Conservation (phyloP, 2,113 vertebrate genomes). For the Macrotis lagotis region DNA sequence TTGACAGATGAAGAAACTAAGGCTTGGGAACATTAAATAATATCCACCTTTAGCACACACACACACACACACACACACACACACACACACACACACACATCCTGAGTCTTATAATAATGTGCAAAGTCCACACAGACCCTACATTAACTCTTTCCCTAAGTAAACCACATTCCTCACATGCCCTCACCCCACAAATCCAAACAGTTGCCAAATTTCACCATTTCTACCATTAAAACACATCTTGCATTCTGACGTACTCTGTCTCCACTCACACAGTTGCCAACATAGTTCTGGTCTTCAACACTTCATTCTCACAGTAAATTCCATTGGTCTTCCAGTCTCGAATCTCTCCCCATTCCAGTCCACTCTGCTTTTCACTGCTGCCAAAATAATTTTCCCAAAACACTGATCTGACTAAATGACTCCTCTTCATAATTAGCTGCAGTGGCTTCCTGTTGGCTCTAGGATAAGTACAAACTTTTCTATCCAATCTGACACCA, state of each 20-base stretch:
- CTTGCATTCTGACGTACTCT: background rate
- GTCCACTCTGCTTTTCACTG: background rate
- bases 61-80: background rate
- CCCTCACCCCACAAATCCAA: background rate
- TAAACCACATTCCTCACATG: background rate
- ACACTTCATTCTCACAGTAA: background rate
- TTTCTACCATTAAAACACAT: background rate
- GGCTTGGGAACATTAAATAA: background rate
- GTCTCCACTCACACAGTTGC: background rate
- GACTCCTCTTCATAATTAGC: background rate
- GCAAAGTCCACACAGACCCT: background rate
- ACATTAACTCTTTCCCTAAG: background rate
- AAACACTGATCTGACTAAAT: background rate
- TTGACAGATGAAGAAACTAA: background rate
- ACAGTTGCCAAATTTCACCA: background rate
- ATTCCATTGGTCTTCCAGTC: background rate
- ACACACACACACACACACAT: background rate
- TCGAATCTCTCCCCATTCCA: background rate
- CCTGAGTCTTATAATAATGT: background rate
- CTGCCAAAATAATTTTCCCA: background rate
- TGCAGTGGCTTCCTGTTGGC: background rate
- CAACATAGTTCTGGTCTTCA: background rate
- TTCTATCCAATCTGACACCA: background rate
- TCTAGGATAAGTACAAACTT: background rate
- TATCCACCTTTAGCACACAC: background rate